Base-by-base conservation (phyloP, 2,888 invertebrate genomes). In the Catocala nupta region DNA sequence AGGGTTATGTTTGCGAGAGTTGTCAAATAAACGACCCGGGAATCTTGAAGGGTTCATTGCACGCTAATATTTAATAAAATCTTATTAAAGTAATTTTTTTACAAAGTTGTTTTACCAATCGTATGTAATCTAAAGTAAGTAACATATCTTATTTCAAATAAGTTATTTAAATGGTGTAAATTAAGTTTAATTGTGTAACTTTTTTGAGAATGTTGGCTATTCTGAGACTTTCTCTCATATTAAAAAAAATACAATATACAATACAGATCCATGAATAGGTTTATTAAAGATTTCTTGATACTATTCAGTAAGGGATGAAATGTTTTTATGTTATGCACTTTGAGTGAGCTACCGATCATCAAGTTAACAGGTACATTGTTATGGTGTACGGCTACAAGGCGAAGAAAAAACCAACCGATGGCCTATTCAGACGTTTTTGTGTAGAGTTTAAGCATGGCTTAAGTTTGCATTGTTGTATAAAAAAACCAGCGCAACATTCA, bases 21-120 rank as follows among this genome's bases (percentile, higher is more conserved):
- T 74, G 77, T 78, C 73, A 79, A 84, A 84, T 81, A 81, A 16
- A 65, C 57, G 66, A 70, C 53, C 75, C 78, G 73, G 78, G 79
- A 59, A 67, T 68, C 71, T 66, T 60, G 56, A 59, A 55, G 9
- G 25, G 36, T 48, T 25, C 0, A 48, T 9, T 16, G 25, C 4
- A 25, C 25, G 25, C 25, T 25, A 25, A 25, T 25, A 25, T 25
- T 25, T 25, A 25, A 25, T 25, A 25, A 25, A 25, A 25, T 25
- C 1, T 25, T 25, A 25, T 25, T 25, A 25, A 25, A 25, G 25
- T 25, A 25, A 25, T 16, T 2, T 16, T 16, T 16, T 16, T 16
- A 16, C 1, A 3, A 25, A 25, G 25, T 25, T 25, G 0, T 25
- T 25, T 25, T 25, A 25, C 25, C 25, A 25, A 25, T 25, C 25